Conservation (phyloP, 2,113 vertebrate genomes). For the Rhipidura dahli region DNA sequence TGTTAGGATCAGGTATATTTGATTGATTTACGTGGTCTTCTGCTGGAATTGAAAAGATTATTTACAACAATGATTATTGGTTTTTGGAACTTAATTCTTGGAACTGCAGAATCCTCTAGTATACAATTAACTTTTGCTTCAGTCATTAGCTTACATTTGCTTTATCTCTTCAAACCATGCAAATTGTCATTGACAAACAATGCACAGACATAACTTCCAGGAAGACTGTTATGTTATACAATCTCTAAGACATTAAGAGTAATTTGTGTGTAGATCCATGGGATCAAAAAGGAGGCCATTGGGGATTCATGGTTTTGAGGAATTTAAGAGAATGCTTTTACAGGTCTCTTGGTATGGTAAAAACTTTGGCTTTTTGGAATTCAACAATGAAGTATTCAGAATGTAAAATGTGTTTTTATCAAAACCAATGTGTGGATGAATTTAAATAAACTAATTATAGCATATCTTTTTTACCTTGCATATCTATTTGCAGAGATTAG, state of each 20-base stretch:
- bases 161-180: neutral
- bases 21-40: neutral
- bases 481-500: constrained; percentile 29
- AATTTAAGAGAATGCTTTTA: neutral
- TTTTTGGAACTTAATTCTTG: neutral
- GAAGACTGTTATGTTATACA: neutral
- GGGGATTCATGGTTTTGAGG: neutral
- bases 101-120: neutral
- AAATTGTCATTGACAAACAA: neutral
- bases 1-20: neutral
- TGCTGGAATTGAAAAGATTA: neutral
- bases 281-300: neutral
- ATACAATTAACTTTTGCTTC: neutral
- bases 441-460: constrained; percentile 61
- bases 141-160: neutral
- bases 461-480: neutral
- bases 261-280: neutral
- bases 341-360: neutral
- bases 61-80: neutral
- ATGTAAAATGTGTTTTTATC: constrained; percentile 21
- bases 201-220: neutral
- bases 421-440: constrained; percentile 38
- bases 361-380: constrained; percentile 1
- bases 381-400: neutral
- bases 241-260: neutral